Base-by-base conservation (phyloP, 2,113 vertebrate species). In the Corvus hawaiiensis region DNA sequence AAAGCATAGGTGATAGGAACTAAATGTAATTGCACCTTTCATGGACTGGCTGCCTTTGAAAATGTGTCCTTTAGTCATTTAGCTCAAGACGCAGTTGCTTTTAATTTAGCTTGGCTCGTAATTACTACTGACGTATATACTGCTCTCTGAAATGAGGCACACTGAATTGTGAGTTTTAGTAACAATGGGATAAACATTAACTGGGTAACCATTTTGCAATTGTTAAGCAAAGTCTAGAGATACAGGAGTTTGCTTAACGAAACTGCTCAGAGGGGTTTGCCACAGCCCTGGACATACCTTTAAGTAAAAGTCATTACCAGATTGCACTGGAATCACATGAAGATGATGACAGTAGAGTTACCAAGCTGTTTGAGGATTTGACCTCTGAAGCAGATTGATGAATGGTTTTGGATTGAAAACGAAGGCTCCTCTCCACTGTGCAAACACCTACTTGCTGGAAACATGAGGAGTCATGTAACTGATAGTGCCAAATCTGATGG, bases 221-320 rank as follows among this genome's bases (percentile, higher is more conserved):
- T 95, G 39, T 91, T 94, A 96, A 95, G 93, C 75, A 96, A 95
- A 96, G 94, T 88, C 90, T 90, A 78, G 90, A 88, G 95, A 95
- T 94, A 93, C 0, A 5, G 58, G 58, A 94, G 87, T 93, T 94
- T 93, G 84, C 80, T 87, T 73, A 89, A 92, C 30, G 8, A 58
- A 91, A 69, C 48, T 78, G 59, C 74, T 90, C 52, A 87, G 95
- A 90, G 76, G 68, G 72, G 43, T 89, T 67, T 86, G 83, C 41
- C 2, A 1, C 48, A 84, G 68, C 59, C 48, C 73, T 84, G 83
- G 84, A 74, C 73, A 51, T 24, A 48, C 39, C 88, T 81, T 74
- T 82, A 92, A 58, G 67, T 51, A 74, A 48, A 93, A 96, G 86
- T 72, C 72, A 32, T 49, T 68, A 75, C 59, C 69, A 62, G 66